These are phyloP conservation scores for Bombus superbus DNA, from an alignment of 1,140 invertebrate species.

Conservation along the genomic window DNA sequence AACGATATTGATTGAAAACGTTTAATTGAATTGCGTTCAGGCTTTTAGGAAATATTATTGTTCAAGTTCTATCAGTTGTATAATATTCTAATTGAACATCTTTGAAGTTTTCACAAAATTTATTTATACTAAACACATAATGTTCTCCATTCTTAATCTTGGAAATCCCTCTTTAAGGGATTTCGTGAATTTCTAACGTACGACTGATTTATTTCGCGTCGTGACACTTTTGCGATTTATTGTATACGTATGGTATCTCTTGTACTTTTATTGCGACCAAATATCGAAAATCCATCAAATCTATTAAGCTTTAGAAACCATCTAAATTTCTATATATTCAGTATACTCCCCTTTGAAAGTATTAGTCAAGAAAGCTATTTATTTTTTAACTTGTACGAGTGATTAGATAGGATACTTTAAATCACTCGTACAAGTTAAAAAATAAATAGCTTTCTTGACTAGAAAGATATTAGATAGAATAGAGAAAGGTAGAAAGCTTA, in stretches of 20 bases:
- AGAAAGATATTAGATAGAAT: too few species aligned
- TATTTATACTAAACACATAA: too few species aligned
- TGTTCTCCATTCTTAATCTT: too few species aligned
- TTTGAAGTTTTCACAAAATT: neutral
- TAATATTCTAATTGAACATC: neutral
- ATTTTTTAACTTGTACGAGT: neutral
- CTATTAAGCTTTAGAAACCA: neutral
- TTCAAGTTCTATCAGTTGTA: neutral
- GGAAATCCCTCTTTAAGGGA: too few species aligned
- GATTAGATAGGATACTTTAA: neutral
- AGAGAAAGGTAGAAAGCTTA: too few species aligned
- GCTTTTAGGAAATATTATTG: neutral
- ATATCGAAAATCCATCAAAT: neutral
- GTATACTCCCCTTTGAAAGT: too few species aligned
- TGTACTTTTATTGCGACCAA: neutral
- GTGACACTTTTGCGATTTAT: too few species aligned
- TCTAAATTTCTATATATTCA: neutral
- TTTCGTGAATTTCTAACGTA: too few species aligned
- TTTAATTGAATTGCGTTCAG: neutral
- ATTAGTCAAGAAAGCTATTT: neutral
- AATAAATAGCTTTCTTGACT: too few species aligned
- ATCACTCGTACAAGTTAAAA: too few species aligned
- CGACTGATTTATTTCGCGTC: too few species aligned
- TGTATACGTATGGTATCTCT: too few species aligned
- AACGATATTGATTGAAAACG: neutral